Evolutionary conservation across 2,888 invertebrate genomes (phyloP), one percentile per base, ranked within the genome.

Genomic region (Gymnocheta viridis): DNA sequence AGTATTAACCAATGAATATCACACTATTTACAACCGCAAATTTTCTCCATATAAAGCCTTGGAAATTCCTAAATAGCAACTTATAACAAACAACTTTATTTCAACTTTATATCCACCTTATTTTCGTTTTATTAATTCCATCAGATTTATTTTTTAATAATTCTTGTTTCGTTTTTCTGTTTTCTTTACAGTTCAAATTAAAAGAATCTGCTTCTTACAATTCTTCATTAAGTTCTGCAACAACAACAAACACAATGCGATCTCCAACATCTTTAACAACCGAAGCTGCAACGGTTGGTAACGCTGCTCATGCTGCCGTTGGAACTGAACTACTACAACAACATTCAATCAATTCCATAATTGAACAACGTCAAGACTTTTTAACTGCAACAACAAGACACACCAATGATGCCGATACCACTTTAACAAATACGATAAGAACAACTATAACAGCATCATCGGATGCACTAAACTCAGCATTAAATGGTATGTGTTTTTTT

Each of bases 311-410:
- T 70, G 80, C 73, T 86, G 88, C 89, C 78, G 88, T 91, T 87
- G 88, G 85, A 44, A 87, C 87, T 72, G 92, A 93, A 86, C 92
- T 93, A 82, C 89, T 93, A 69, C 93, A 93, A 86, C 92, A 91
- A 82, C 93, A 93, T 89, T 93, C 93, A 64, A 93, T 93, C 82
- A 93, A 93, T 88, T 93, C 93, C 2, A 89, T 93, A 80, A 88
- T 93, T 86, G 92, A 93, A 73, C 91, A 91, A 70, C 91, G 89
- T 77, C 88, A 89, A 82, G 91, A 91, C 85, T 88, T 91, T 49
- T 87, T 91, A 69, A 88, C 87, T 74, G 60, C 74, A 60, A 32
- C 54, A 56, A 38, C 69, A 44, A 51, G 81, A 64, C 81, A 44
- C 19, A 73, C 47, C 22, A 81, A 70, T 56, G 67, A 73, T 64